Evolutionary conservation across 2,797 vertebrate genomes (phyloP), one percentile per base, ranked within the genome.

Genomic region (Paguma larvata): DNA sequence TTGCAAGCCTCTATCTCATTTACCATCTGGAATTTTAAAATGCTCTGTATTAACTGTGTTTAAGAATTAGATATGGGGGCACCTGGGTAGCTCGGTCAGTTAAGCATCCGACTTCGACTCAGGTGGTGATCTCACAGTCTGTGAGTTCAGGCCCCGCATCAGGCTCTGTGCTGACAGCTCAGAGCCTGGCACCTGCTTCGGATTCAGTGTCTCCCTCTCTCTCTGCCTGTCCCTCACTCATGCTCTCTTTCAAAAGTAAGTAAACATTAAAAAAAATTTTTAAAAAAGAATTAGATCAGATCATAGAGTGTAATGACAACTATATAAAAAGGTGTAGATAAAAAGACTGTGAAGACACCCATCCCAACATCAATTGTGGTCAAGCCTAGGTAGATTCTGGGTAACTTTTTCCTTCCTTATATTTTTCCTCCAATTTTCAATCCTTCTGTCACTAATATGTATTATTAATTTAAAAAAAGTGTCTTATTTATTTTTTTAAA

Each of bases 1-100:
- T 46, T 32, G 3, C 12, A 38, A 18, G 12, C 38, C 9, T 70
- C 18, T 59, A 2, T 80, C 14, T 85, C 51, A 34, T n/a, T 51
- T 91, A 32, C 62, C 34, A n/a, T 93, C 78, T 89, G 79, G 77
- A 82, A 70, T 86, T 56, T 85, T 34, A 72, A 88, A 72, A 48
- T n/a, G 53, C 32, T 89, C 25, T 34, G 18, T 65, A 1, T 73
- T 84, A 92, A 38, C 48, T 32, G 63, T 73, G 34, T 87, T 78
- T 84, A 83, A 90, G 62, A 84, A 84, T 87, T 65, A 85, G 77
- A 78, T 73, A 68, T 38, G 38, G 38, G 38, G 38, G 38, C 38
- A 38, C 38, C 38, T 38, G 38, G 38, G 38, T 38, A 3, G 38
- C 38, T 38, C 38, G 38, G 38, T 38, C 38, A 38, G 38, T 38